These are phyloP conservation scores for Neogale vison DNA, from an alignment of 2,113 vertebrate genomes.

Conservation along the genomic window DNA sequence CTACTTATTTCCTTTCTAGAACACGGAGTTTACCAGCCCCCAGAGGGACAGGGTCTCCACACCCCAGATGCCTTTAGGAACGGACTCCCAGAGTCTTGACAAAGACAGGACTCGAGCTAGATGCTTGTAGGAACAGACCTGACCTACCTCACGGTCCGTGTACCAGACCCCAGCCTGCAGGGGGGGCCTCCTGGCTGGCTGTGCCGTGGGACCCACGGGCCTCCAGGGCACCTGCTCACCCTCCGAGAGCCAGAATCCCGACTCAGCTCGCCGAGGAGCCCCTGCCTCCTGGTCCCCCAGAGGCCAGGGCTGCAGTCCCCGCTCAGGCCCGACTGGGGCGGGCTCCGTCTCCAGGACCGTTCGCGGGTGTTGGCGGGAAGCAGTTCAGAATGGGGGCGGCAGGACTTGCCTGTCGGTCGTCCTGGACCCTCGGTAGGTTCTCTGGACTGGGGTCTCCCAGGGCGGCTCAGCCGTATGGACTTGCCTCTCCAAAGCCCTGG, in stretches of 20 bases:
- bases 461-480: too few species aligned
- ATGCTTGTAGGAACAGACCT: not conserved
- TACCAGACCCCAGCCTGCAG: too few species aligned
- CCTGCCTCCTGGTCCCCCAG: not conserved
- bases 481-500: not conserved
- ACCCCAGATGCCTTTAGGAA: not conserved
- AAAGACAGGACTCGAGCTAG: not conserved
- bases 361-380: not conserved
- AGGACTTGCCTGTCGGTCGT: not conserved
- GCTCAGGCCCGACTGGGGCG: rapidly evolving
- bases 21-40: not conserved
- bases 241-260: not conserved
- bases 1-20: not conserved
- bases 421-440: not conserved
- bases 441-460: not conserved
- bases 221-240: not conserved
- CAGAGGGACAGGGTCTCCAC: not conserved
- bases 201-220: not conserved
- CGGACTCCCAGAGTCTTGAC: not conserved
- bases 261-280: not conserved
- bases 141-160: too few species aligned
- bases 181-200: not conserved
- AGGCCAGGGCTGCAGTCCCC: not conserved
- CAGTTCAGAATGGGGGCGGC: too few species aligned
- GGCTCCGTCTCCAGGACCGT: not conserved